Percentiles rank a stretch among this genome's conserved stretches.
Evolutionary conservation across 1,140 invertebrate species (phyloP).

Genomic region (Meloidogyne exigua): DNA sequence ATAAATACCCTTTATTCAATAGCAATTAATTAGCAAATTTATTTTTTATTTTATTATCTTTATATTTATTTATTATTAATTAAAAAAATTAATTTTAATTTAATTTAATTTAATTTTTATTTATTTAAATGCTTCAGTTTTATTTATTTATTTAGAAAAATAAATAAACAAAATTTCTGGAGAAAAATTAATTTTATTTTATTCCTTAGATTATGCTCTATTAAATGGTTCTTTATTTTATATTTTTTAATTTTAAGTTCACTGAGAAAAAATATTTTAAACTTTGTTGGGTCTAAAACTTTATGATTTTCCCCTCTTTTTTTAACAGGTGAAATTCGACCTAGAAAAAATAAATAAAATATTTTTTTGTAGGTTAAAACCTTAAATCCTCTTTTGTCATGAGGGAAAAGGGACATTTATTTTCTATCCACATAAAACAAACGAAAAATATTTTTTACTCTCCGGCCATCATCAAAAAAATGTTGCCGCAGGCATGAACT

Average conservation of each 20-base stretch:
- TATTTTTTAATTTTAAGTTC: background rate
- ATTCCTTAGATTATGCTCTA: too few relatives aligned
- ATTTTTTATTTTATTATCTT: background rate
- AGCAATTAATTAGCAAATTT: background rate
- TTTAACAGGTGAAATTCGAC: conserved; percentile 3
- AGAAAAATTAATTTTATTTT: too few relatives aligned
- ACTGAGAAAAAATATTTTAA: background rate
- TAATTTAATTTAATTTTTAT: too few relatives aligned
- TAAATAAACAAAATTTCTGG: too few relatives aligned
- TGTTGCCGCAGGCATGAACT: background rate
- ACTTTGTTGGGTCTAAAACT: background rate
- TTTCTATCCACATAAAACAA: background rate
- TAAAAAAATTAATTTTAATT: too few relatives aligned
- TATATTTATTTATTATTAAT: too few relatives aligned
- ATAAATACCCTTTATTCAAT: background rate
- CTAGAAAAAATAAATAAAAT: background rate
- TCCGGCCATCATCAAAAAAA: background rate
- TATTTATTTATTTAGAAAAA: too few relatives aligned
- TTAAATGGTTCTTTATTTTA: too few relatives aligned
- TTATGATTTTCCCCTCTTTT: background rate
- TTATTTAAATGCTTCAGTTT: too few relatives aligned
- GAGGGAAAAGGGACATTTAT: background rate
- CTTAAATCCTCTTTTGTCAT: background rate
- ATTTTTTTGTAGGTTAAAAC: background rate
- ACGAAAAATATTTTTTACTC: background rate